Base-by-base conservation (phyloP, 1,140 invertebrate genomes). In the Aphis craccivora region DNA sequence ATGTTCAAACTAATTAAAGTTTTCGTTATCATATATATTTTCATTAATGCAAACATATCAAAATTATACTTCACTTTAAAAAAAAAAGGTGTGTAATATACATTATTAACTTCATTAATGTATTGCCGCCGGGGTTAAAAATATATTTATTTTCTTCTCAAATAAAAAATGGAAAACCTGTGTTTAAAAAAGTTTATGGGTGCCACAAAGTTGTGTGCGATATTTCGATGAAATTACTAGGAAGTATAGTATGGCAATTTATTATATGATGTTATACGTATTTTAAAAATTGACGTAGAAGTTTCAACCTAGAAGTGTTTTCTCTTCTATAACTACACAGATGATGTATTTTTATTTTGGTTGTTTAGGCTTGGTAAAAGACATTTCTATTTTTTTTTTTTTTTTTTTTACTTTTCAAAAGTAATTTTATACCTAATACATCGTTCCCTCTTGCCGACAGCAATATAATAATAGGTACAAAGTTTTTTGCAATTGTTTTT, bases 301-400 rank as follows among this genome's bases (percentile, higher is more conserved):
- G 45, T 83, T 91, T 81, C 51, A 37, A n/a, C 67, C 90, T 45
- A 45, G n/a, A 37, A 25, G 67, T 22, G 43, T 83, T 53, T 91
- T 91, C 4, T 83, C 9, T 91, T 20, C 43, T 22, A 37, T 23
- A 43, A 89, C 83, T 18, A 25, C n/a, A 14, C 8, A 53, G 48
- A 51, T 89, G 90, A 45, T 81, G 43, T 30, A 91, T 48, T 76
- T 91, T 91, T 83, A 91, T 91, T 91, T 67, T 30, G 43, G 90
- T 91, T 81, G 30, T 81, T 83, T 45, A 91, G 67, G n/a, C 14
- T 53, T 11, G 22, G 20, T 8, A 53, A 37, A 89, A 89, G 48
- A 35, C 20, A 81, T 81, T 20, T 4, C 81, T 22, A 48, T 83
- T 45, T 14, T 2, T 22, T 83, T 23, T 81, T 91, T n/a, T 45